Evolutionary conservation across 2,888 invertebrate genomes (phyloP), one percentile per base, ranked within the genome.

Genomic region (Deilephila elpenor): DNA sequence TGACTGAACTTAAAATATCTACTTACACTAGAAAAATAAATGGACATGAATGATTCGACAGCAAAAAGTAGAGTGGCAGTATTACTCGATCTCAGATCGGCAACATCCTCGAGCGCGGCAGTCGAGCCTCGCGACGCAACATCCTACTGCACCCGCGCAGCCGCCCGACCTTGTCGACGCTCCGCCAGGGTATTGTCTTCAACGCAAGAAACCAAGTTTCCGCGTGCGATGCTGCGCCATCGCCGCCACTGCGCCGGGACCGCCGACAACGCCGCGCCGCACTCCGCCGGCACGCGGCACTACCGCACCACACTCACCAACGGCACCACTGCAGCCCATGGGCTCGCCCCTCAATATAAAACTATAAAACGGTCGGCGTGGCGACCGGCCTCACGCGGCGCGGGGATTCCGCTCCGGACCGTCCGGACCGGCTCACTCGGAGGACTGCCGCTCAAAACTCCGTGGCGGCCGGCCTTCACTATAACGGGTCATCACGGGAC

Each of bases 401-500:
- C 76, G 71, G 78, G 78, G 78, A 53, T 25, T 56, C 70, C 29
- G 29, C 32, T 71, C 32, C 53, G 56, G 60, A 17, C 20, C 20
- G 32, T 59, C 32, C 53, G 56, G 60, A 17, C 20, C 34, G 32
- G 37, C 7, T 34, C 61, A 37, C 32, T 70, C 72, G 74, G 67
- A 59, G 71, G 70, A 53, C 73, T 67, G 71, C 59, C 75, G 73
- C 77, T 73, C 82, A 82, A 82, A 83, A 85, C 83, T 86, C 85
- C 78, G 86, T 83, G 82, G 83, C 79, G 77, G 74, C 51, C 74
- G 83, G 83, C 84, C 80, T 85, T 86, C 91, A 91, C 93, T 93
- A 93, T 93, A 93, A 93, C 78, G 88, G 87, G 80, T 83, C 81
- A 84, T 87, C 88, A 76, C 83, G 87, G 74, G 84, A 79, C 72